Evolutionary conservation across 2,113 vertebrate genomes (phyloP), one percentile per base, ranked within the genome.

Genomic region (Tenrec ecaudatus): DNA sequence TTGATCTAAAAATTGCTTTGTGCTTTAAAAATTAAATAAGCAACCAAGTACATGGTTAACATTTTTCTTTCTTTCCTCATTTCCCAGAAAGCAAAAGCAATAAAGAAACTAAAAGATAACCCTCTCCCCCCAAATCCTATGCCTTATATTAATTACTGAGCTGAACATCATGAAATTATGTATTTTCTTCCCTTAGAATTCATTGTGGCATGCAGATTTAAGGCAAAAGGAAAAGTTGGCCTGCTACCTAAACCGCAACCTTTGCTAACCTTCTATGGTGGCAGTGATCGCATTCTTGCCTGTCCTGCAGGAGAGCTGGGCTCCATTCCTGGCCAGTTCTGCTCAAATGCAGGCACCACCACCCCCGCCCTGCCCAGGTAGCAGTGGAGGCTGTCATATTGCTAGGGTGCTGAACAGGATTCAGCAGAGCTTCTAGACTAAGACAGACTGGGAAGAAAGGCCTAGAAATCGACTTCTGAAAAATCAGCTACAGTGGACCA

Each of bases 21-120:
- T 53, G 86, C 64, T 92, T 94, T 81, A 71, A 94, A 86, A 89
- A 86, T 78, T 69, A 62, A 92, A 64, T 10, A 81, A 40, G 53
- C 29, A 81, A 40, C 78, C 57, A 68, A 60, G 20, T 60, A 1
- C 64, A 73, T 40, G 33, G 19, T 40, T 76, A 89, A 79, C 20
- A 40, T 83, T 68, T 83, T 88, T 78, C 33, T 77, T 88, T 69
- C 22, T 88, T n/a, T n/a, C 58, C 27, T 85, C 33, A 9, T 89
- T 92, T 89, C 76, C 40, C 53, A n/a, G 40, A 40, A 89, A 89
- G 66, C 57, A 82, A 91, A 96, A 91, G 20, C 16, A 68, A 79
- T 53, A 78, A 64, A 81, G 47, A 88, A 86, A 82, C n/a, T 22
- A 88, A 90, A 93, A 2, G 4, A 1, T 60, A 64, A 64, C 16